Evolutionary conservation across 2,888 invertebrate genomes (phyloP), one percentile per base, ranked within the genome.

Genomic region (Andrena haemorrhoa): DNA sequence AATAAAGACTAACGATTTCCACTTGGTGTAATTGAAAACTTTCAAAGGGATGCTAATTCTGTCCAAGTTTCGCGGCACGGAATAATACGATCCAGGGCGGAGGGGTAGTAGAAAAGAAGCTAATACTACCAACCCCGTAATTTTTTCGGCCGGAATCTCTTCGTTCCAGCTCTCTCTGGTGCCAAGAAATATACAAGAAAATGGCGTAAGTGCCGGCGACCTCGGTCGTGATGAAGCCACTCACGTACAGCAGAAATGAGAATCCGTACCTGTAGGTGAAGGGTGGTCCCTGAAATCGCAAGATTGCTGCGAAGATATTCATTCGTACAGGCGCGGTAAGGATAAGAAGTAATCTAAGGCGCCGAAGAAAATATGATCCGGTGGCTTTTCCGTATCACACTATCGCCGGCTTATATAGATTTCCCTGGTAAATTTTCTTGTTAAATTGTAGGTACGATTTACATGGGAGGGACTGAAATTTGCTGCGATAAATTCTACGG

Each of bases 261-360:
- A 97, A 98, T 66, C 98, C 98, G 93, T 98, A 98, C 90, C 96
- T 96, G 94, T 98, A 98, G 77, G 97, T 97, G 95, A 98, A 97
- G 72, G 96, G 95, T 0, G 98, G 97, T 56, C 96, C 96, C 91
- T 97, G 96, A 72, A 90, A 91, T 86, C 69, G 69, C 66, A 82
- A 81, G 82, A 83, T 82, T 86, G 73, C 77, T 65, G 58, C 71
- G 56, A 72, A 69, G 71, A 66, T 82, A 68, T 82, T 82, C 82
- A 83, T 83, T 78, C 83, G 71, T 68, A 75, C 63, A 47, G 58
- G 70, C 58, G 49, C 33, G 78, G 70, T 77, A 81, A 64, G 63
- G 79, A 61, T 58, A 51, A 69, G 69, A 73, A 53, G 69, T 65
- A 77, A 83, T 83, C 73, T 69, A 60, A 60, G 58, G 20, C 31